phyloP scores from a whole-genome alignment of 2,888 invertebrate species.

The Agonopterix subpropinquella region DNA sequence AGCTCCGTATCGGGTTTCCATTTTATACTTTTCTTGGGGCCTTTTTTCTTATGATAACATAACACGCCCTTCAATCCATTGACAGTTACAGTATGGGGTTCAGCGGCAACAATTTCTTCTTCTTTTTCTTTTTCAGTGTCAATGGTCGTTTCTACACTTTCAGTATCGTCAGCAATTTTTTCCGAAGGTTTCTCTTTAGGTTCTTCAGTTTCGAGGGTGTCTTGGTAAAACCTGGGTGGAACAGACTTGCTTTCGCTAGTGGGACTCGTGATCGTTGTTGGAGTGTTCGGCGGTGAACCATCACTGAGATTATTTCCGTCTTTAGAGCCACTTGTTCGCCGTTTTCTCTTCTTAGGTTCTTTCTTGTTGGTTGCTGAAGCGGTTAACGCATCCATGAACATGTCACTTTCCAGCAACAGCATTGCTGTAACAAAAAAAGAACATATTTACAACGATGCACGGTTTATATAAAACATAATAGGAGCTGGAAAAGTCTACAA shows the following conservation, averaged over 20 bases:
- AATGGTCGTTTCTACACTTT: constrained; percentile 12
- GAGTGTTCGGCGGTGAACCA: constrained; percentile 73
- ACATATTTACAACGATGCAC: not conserved
- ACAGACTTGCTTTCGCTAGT: constrained; percentile 64
- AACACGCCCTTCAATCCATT: constrained; percentile 85
- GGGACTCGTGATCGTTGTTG: constrained; percentile 65
- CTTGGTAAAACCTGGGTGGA: constrained; percentile 92
- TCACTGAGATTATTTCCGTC: constrained; percentile 72
- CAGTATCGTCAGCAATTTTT: constrained; percentile 29
- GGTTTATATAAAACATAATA: too few relatives aligned
- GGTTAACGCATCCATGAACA: constrained; percentile 94
- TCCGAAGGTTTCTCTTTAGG: constrained; percentile 64
- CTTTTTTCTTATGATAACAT: constrained; percentile 83
- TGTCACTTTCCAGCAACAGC: constrained; percentile 90
- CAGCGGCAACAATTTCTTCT: constrained; percentile 49
- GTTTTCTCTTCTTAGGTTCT: constrained; percentile 86
- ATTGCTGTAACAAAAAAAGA: constrained; percentile 76
- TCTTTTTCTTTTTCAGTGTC: constrained; percentile 35
- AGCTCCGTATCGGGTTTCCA: constrained; percentile 89
- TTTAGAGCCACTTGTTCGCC: constrained; percentile 82
- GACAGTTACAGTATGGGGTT: constrained; percentile 59
- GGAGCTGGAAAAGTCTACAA: too few relatives aligned
- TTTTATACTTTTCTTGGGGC: constrained; percentile 86
- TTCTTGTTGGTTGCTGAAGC: constrained; percentile 85
- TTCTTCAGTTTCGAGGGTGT: constrained; percentile 86